These are phyloP conservation scores for Aulostomus chinensis DNA, from an alignment of 2,797 vertebrate genomes.

Conservation along the genomic window DNA sequence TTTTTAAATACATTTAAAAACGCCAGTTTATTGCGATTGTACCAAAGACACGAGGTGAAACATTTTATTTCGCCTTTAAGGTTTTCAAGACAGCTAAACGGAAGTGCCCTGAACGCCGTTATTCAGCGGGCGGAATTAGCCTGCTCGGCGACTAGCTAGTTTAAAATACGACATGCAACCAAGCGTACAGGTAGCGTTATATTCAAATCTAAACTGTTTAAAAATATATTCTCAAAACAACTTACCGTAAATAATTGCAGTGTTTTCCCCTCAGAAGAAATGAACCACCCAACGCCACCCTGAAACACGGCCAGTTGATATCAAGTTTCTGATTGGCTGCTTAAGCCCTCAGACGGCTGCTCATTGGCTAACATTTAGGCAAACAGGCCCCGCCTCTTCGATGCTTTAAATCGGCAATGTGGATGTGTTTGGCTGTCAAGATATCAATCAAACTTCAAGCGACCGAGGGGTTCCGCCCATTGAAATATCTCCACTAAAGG, in stretches of 20 bases:
- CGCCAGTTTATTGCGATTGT: neutral
- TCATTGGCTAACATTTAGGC: conserved; percentile 56
- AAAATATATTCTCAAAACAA: conserved; percentile 2
- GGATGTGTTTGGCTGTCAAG: conserved; percentile 27
- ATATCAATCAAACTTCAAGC: conserved; percentile 45
- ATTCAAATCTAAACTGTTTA: neutral
- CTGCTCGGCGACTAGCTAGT: neutral
- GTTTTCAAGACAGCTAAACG: conserved; percentile 22
- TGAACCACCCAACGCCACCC: conserved; percentile 26
- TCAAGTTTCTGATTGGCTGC: conserved; percentile 61
- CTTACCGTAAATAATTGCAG: conserved; percentile 60
- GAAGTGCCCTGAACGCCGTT: conserved; percentile 33
- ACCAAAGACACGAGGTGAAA: neutral
- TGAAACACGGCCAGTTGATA: conserved; percentile 24
- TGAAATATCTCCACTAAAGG: no score
- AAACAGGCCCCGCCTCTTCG: conserved; percentile 44
- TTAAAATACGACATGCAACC: neutral
- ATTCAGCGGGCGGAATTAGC: conserved; percentile 18
- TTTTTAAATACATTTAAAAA: neutral
- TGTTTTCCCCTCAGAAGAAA: conserved; percentile 15
- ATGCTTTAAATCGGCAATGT: neutral
- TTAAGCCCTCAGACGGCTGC: neutral
- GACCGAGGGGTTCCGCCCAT: no score
- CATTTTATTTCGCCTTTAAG: neutral
- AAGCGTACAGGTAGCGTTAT: accelerated